Base-by-base conservation (phyloP, 2,797 vertebrate genomes). In the Cryptoprocta ferox region DNA sequence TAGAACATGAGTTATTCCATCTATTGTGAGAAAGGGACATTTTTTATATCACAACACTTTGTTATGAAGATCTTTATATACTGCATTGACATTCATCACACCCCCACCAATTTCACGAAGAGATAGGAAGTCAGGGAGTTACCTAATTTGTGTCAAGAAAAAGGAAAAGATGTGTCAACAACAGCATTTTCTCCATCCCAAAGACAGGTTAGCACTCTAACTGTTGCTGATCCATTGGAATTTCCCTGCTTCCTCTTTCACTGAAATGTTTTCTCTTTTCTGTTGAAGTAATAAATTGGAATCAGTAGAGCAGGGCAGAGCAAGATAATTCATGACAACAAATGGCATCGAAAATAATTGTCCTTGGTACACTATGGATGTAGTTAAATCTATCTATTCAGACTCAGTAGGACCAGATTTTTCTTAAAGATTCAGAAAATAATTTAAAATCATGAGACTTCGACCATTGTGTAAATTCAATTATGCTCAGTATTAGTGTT, bases 91-190 rank as follows among this genome's bases (percentile, higher is more conserved):
- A 98, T 98, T 98, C 98, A 97, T 98, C 98, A 98, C 97, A 98
- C 95, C 94, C 96, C 96, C 85, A 95, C 93, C 14, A 21, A 97
- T 97, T 97, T 96, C 97, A 86, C 1, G 1, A 96, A 98, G 97
- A 97, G 95, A 97, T 96, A 96, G 95, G 96, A 98, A 97, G 97
- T 98, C 98, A 97, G 88, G 79, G 97, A 95, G 96, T 97, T 98
- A 97, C 96, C 97, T 97, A 97, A 98, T 98, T 98, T 98, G 96
- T 97, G 97, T 98, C 97, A 98, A 95, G 71, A 96, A 94, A 91
- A 91, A 92, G 93, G 94, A 96, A 98, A 95, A 96, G 96, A 98
- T 91, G 87, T 97, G 96, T 97, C 94, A 90, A 97, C 85, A 89
- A 42, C 91, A 85, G 88, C 28, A 26, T 89, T 97, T 95, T 97